A percentile compares a stretch with the other conserved stretches of the same genome.
Conservation (phyloP, 2,113 vertebrate species). For the Heterocephalus glaber region DNA sequence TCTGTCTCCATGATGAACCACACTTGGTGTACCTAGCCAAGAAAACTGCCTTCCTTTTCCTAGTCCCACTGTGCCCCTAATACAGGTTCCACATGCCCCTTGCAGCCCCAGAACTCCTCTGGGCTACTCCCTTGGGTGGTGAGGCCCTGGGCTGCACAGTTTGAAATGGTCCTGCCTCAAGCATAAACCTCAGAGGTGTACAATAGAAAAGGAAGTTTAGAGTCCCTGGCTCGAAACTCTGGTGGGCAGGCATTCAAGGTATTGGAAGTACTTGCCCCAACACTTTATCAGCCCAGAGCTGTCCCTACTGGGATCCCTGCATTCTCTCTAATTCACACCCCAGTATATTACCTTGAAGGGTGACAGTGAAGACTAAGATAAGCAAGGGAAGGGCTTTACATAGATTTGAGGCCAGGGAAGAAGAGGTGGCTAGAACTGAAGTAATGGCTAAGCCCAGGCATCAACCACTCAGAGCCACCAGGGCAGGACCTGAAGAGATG, state of each 20-base stretch:
- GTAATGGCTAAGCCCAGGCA: neutral
- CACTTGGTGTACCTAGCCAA: neutral
- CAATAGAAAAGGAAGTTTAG: neutral
- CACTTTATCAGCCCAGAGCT: neutral
- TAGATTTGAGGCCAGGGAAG: neutral
- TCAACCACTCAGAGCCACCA: neutral
- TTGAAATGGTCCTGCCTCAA: neutral
- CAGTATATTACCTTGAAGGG: neutral
- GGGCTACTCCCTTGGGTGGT: neutral
- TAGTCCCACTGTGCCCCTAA: neutral
- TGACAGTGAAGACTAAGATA: neutral
- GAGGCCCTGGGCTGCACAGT: neutral
- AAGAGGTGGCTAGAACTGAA: neutral
- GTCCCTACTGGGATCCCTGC: neutral
- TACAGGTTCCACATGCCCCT: neutral
- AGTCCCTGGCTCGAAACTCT: neutral
- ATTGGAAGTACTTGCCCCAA: neutral
- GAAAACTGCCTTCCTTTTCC: neutral
- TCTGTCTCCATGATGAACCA: neutral
- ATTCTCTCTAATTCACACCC: neutral
- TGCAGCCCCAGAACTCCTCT: neutral
- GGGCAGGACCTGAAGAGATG: neutral
- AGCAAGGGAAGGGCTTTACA: neutral
- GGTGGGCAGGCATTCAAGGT: neutral
- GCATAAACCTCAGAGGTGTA: neutral